phyloP scores from a whole-genome alignment of 1,140 invertebrate genomes.

The Pogonomyrmex californicus region DNA sequence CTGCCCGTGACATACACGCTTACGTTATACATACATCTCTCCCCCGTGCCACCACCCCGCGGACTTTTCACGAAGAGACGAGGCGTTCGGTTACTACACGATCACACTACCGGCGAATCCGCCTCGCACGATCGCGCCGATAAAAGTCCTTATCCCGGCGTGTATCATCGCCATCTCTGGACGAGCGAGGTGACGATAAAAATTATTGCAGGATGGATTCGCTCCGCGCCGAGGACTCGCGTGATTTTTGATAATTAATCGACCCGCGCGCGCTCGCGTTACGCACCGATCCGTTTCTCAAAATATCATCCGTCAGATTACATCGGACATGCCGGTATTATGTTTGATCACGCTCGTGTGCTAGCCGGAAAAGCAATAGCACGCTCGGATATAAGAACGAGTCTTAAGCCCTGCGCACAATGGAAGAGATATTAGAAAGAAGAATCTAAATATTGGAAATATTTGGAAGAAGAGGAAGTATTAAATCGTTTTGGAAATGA shows the following conservation, averaged over 20 bases:
- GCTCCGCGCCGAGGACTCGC: conserved; percentile 15
- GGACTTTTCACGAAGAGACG: conserved; percentile 52
- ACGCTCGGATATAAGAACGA: background rate
- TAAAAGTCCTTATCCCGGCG: conserved; percentile 66
- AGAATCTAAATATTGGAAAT: too few relatives aligned
- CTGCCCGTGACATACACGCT: conserved; percentile 78
- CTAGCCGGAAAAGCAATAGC: background rate
- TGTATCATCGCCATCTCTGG: conserved; percentile 39
- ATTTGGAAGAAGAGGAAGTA: too few relatives aligned
- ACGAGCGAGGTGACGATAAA: conserved; percentile 58
- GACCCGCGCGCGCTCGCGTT: background rate
- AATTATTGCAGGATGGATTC: conserved; percentile 34
- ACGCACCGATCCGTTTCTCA: background rate
- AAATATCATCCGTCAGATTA: conserved; percentile 29
- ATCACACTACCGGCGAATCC: conserved; percentile 67
- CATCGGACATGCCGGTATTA: conserved; percentile 27
- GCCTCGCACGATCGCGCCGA: conserved; percentile 36
- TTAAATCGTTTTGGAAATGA: too few relatives aligned
- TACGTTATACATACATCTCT: conserved; percentile 74
- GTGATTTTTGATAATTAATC: conserved; percentile 59
- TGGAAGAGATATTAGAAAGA: too few relatives aligned
- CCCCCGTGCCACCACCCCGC: conserved; percentile 21
- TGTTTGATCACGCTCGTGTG: conserved; percentile 16
- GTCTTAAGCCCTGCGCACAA: too few relatives aligned
- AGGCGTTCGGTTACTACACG: conserved; percentile 72